Percentiles rank a stretch among this genome's conserved stretches.
Evolutionary conservation across 2,113 vertebrate species (phyloP).

Genomic region (Scytalopus superciliaris): DNA sequence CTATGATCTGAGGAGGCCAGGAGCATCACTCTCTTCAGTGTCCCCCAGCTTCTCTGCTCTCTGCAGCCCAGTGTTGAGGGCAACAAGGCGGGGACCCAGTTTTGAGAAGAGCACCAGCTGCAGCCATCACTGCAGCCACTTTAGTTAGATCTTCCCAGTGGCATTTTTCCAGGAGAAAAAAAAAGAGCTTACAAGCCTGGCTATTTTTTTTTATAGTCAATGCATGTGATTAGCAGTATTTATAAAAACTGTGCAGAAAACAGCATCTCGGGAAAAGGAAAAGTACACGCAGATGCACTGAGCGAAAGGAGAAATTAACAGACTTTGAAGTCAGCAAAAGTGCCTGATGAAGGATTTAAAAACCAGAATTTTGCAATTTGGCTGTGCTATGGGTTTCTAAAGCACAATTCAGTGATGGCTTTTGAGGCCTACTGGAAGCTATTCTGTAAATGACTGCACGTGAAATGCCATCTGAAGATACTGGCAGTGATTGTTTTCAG

Average conservation of each 20-base stretch:
- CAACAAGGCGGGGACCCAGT: background rate
- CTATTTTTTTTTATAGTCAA: constrained; percentile 38
- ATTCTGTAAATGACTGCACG: background rate
- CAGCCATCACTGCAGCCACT: background rate
- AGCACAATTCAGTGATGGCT: background rate
- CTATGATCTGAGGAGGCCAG: background rate
- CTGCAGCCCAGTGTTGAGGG: background rate
- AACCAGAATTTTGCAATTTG: background rate
- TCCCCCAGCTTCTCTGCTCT: background rate
- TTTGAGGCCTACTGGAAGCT: constrained; percentile 19
- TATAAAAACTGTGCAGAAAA: constrained; percentile 53
- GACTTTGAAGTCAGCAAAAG: constrained; percentile 51
- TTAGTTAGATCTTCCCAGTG: constrained; percentile 24
- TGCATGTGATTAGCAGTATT: constrained; percentile 58
- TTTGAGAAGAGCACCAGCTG: constrained; percentile 28
- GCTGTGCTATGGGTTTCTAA: background rate
- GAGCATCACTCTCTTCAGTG: background rate
- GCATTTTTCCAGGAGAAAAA: constrained; percentile 27
- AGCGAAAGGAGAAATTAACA: constrained; percentile 48
- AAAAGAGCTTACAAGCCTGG: background rate
- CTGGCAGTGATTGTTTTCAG: background rate
- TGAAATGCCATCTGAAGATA: background rate
- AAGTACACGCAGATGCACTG: constrained; percentile 45
- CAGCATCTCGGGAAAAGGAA: constrained; percentile 53
- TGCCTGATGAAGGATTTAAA: constrained; percentile 47